phyloP scores from a whole-genome alignment of 2,797 vertebrate species.

The Threskiornis aethiopicus region DNA sequence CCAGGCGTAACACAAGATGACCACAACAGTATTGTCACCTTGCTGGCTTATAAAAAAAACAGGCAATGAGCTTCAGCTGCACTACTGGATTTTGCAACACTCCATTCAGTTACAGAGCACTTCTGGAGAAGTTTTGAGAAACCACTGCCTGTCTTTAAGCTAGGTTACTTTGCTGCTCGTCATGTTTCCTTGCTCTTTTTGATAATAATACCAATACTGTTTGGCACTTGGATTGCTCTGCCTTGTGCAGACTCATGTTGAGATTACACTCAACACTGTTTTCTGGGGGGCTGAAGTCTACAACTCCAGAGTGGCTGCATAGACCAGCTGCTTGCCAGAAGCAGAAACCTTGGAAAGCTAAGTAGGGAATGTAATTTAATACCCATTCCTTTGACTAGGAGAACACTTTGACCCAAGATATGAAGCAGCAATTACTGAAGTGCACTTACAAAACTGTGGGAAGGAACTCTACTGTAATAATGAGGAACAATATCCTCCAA shows the following conservation, averaged over 20 bases:
- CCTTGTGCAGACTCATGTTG: not conserved
- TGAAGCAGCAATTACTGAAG: conserved; percentile 31
- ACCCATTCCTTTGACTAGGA: conserved; percentile 15
- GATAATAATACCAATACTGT: not conserved
- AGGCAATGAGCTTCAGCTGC: not conserved
- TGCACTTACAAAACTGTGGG: not conserved
- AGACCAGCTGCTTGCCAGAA: not conserved
- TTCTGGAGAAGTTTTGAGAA: not conserved
- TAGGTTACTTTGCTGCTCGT: not conserved
- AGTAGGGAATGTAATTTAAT: not conserved
- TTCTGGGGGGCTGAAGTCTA: not conserved
- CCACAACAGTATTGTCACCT: not conserved
- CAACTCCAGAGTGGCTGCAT: not conserved
- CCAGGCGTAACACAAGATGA: not conserved
- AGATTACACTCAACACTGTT: not conserved
- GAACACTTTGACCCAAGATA: not conserved
- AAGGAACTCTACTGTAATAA: not conserved
- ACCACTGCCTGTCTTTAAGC: not conserved
- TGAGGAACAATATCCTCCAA: not conserved
- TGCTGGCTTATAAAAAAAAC: not conserved
- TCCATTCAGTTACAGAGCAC: not conserved
- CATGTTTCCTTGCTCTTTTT: not conserved
- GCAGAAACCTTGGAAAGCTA: not conserved
- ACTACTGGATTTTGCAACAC: not conserved
- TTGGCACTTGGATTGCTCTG: not conserved